Evolutionary conservation across 1,140 invertebrate species (phyloP).

Genomic region (Papilio glaucus): DNA sequence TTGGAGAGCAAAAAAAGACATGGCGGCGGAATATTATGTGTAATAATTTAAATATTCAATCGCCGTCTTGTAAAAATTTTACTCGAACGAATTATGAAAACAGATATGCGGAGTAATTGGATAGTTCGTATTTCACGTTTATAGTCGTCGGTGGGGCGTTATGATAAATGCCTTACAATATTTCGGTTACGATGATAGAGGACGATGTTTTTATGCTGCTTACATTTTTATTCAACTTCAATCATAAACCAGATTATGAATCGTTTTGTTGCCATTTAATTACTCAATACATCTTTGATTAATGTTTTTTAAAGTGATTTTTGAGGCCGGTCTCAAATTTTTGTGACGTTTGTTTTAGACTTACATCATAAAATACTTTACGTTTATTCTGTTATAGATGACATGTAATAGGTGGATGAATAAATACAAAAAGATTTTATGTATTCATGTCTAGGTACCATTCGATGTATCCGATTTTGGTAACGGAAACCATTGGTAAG

Average conservation of each 20-base stretch:
- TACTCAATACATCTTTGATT: not conserved
- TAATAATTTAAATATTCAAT: conserved; percentile 77
- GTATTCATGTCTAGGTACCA: conserved; percentile 17
- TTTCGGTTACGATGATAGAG: conserved; percentile 42
- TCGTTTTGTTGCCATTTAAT: conserved; percentile 40
- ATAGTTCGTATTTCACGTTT: conserved; percentile 70
- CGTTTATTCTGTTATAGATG: not conserved
- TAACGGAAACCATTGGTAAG: conserved; percentile 17
- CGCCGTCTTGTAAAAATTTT: conserved; percentile 48
- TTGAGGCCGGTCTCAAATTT: not conserved
- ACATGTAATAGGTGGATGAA: conserved; percentile 12
- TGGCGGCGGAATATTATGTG: conserved; percentile 62
- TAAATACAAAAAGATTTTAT: not conserved
- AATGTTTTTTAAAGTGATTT: conserved; percentile 29
- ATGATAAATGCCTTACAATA: conserved; percentile 62
- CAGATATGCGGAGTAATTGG: conserved; percentile 68
- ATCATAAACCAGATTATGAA: conserved; percentile 28
- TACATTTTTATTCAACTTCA: conserved; percentile 50
- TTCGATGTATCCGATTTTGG: conserved; percentile 3
- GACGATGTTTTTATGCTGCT: conserved; percentile 62
- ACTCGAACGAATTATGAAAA: conserved; percentile 60
- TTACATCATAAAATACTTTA: not conserved
- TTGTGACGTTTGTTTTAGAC: not conserved
- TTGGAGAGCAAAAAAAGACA: conserved; percentile 71
- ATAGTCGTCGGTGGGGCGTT: conserved; percentile 56